phyloP scores from a whole-genome alignment of 2,113 vertebrate genomes.

The Hippocampus zosterae region DNA sequence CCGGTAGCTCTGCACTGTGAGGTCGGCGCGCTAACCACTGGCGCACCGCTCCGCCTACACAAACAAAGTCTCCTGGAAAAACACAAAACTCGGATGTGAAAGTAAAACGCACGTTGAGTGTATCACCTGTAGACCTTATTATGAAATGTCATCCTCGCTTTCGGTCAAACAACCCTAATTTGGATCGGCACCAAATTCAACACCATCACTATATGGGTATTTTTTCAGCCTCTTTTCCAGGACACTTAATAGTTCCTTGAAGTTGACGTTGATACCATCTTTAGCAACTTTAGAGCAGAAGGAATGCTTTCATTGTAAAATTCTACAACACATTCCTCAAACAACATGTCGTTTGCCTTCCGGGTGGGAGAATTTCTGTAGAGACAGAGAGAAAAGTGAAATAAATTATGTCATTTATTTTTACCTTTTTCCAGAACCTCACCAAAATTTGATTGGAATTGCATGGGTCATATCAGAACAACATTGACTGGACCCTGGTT shows the following conservation, averaged over 20 bases:
- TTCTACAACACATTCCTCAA: neutral
- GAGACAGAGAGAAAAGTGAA: neutral
- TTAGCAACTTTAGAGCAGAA: neutral
- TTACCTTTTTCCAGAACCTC: neutral
- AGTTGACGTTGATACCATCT: neutral
- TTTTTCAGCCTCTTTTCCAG: neutral
- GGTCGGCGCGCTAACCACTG: no score
- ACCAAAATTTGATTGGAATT: neutral
- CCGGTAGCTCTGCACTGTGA: no score
- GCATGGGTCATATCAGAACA: neutral
- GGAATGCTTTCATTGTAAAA: neutral
- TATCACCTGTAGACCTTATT: neutral
- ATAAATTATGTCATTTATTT: no score
- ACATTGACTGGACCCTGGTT: no score
- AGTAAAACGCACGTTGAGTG: neutral
- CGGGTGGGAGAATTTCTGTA: neutral
- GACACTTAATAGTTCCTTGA: neutral
- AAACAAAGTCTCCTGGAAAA: conserved; percentile 17
- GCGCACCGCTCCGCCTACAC: neutral
- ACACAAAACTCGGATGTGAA: neutral
- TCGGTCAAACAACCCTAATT: no score
- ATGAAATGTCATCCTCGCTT: neutral
- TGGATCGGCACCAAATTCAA: neutral
- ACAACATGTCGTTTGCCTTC: neutral
- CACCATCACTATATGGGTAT: neutral